Conservation (phyloP, 2,888 invertebrate species). For the Caenorhabditis sulstoni region DNA sequence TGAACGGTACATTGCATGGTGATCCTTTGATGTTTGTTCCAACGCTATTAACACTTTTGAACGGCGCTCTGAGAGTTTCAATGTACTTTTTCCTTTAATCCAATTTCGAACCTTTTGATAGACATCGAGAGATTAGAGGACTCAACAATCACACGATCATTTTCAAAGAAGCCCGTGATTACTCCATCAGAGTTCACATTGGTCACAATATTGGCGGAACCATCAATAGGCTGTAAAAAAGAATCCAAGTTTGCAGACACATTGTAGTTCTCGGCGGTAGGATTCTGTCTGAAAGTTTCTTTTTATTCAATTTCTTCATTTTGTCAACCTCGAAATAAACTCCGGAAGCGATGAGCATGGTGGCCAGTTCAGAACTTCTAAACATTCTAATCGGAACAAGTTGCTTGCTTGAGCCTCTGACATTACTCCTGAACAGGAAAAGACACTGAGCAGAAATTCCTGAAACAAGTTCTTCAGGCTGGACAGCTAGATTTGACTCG, state of each 20-base stretch:
- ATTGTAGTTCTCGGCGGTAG: slow-evolving; percentile 8
- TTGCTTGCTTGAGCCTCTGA: slow-evolving; percentile 33
- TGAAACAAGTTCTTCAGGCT: no score
- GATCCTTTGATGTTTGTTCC: slow-evolving; percentile 66
- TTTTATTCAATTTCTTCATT: background rate
- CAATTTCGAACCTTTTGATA: slow-evolving; percentile 42
- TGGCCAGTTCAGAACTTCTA: slow-evolving; percentile 55
- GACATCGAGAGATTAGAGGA: slow-evolving; percentile 63
- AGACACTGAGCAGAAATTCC: no score
- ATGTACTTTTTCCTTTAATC: no score
- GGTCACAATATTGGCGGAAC: slow-evolving; percentile 27
- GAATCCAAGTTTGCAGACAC: slow-evolving; percentile 29
- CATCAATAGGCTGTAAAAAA: slow-evolving; percentile 37
- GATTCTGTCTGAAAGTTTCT: slow-evolving; percentile 36
- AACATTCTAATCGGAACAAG: slow-evolving; percentile 45
- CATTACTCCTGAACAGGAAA: background rate
- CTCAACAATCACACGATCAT: slow-evolving; percentile 25
- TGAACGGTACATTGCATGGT: slow-evolving; percentile 71
- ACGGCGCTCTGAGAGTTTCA: slow-evolving; percentile 39
- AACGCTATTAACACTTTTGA: slow-evolving; percentile 10
- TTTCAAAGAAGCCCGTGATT: slow-evolving; percentile 31
- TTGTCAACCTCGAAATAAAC: slow-evolving; percentile 20
- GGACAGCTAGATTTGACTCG: no score
- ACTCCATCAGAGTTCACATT: slow-evolving; percentile 35
- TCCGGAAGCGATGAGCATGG: slow-evolving; percentile 30